Base-by-base conservation (phyloP, 2,888 invertebrate genomes). In the Dusona sp. region DNA sequence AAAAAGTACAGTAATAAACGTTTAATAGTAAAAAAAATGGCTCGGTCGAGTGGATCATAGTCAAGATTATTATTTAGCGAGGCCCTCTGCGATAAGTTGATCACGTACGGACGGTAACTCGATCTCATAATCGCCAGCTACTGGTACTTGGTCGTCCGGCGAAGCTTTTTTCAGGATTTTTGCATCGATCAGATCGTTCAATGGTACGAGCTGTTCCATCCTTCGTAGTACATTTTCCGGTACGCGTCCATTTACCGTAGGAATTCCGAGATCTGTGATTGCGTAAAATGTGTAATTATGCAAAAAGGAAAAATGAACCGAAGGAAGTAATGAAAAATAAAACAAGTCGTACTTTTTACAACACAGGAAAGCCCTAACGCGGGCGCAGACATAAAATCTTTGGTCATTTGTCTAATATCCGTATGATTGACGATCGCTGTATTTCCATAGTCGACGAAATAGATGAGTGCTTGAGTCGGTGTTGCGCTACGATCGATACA, bases 391-490 rank as follows among this genome's bases (percentile, higher is more conserved):
- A 92, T 84, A 80, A 94, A 94, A 29, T 94, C 94, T 82, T 91
- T 90, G 0, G 91, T 89, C 89, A 94, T 94, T 25, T 89, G 78
- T 57, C 94, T 88, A 6, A 94, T 92, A 54, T 94, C 88, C 9
- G 84, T 88, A 36, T 94, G 92, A 0, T 88, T 22, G 2, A 94
- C 91, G 9, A 70, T 42, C 11, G 90, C 91, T 0, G 88, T 38
- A 57, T 93, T 94, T 1, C 94, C 94, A 82, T 87, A 94, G 75
- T 94, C 94, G 8, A 94, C 79, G 29, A 93, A 93, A 29, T 91
- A 91, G 2, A 94, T 86, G 2, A 65, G 8, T 19, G 91, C 87
- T n/a, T 88, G 82, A 3, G 85, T 88, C 0, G 87, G 33, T 0
- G 90, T 84, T 7, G 78, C 51, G n/a, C 61, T 90, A 16, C 90